Base-by-base conservation (phyloP, 2,113 vertebrate species). In the Salminus brasiliensis region DNA sequence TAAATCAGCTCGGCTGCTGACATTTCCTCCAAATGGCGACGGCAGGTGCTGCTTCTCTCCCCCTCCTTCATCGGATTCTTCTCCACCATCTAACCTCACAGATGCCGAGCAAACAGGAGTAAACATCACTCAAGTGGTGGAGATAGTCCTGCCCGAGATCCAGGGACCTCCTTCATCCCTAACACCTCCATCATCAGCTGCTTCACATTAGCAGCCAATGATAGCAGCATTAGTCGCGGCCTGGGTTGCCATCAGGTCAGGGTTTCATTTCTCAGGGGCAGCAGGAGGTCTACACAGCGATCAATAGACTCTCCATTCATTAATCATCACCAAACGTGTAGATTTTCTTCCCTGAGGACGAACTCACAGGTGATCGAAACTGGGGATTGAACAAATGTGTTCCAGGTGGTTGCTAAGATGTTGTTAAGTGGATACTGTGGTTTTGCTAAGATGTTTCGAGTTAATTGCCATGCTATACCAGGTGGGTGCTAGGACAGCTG, bases 1-100 rank as follows among this genome's bases (percentile, higher is more conserved):
- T 92, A 85, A 88, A 88, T 91, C 88, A 85, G 59, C 21, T 53
- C 57, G 29, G 65, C 43, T 77, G 27, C 74, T 86, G 86, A 87
- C 87, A 82, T 85, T 84, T 66, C 45, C 45, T 78, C 70, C 85
- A 87, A 88, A 88, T 80, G 86, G 80, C 62, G 87, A 76, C 83
- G 60, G 77, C 81, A 83, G n/a, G 59, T 55, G 74, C 74, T 43
- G 30, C 29, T 65, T 69, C 76, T 82, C 82, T 47, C 47, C 53
- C 53, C 68, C 47, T 30, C 39, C n/a, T 72, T 57, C 18, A 13
- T 68, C 15, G 6, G 18, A 60, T 18, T 4, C 53, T 49, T 36
- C 23, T 25, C 43, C 67, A 63, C 15, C 34, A 23, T 32, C 4
- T 8, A 15, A 23, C 30, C 13, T 76, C 69, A 81, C 21, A 12